These are phyloP conservation scores for Gasteruption jaculator DNA, from an alignment of 2,888 invertebrate genomes.

Conservation along the genomic window DNA sequence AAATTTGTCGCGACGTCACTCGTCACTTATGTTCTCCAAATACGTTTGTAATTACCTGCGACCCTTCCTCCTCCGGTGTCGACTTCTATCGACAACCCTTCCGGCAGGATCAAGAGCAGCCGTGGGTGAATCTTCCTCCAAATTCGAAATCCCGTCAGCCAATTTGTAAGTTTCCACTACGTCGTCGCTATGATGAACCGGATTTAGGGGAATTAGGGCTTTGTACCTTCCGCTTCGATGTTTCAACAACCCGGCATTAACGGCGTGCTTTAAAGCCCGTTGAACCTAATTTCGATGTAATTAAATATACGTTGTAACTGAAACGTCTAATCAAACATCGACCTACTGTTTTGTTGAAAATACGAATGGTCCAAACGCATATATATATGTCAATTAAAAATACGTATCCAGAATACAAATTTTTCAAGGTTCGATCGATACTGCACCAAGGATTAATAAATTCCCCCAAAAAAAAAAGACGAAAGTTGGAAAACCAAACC, in stretches of 20 bases:
- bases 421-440: too few species aligned
- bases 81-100: conserved; percentile 8
- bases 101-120: conserved; percentile 1
- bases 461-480: too few species aligned
- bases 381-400: background rate
- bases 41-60: background rate
- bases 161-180: too few species aligned
- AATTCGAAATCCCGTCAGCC: too few species aligned
- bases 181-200: too few species aligned
- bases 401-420: background rate
- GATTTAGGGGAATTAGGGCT: conserved; percentile 26
- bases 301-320: too few species aligned
- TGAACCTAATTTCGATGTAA: too few species aligned
- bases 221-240: conserved; percentile 38
- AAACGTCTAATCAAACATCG: conserved; percentile 8
- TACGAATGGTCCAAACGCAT: background rate
- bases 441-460: too few species aligned
- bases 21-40: too few species aligned
- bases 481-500: too few species aligned
- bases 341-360: background rate
- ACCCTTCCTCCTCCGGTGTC: too few species aligned
- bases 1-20: too few species aligned
- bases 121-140: background rate
- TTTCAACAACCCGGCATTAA: conserved; percentile 34
- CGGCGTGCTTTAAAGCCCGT: conserved; percentile 38